phyloP scores from a whole-genome alignment of 2,113 vertebrate genomes.

The Sakesphorus luctuosus region DNA sequence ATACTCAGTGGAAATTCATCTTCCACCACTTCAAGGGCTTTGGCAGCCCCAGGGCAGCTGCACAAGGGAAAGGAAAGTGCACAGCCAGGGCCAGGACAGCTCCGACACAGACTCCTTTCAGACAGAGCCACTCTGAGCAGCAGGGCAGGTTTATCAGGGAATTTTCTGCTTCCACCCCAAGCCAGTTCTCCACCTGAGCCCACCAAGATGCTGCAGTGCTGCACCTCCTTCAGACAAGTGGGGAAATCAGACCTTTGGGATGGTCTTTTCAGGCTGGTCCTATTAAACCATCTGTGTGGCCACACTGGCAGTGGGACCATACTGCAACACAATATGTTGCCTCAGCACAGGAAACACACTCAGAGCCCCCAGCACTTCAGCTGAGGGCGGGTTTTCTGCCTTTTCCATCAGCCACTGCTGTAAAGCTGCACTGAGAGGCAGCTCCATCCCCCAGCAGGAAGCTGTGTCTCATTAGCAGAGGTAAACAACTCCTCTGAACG shows the following conservation, averaged over 20 bases:
- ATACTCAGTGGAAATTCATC: not conserved
- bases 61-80: not conserved
- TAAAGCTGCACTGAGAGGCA: not conserved
- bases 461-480: slow-evolving; percentile 56
- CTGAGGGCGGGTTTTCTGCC: not conserved
- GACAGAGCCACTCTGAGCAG: not conserved
- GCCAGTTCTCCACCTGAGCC: not conserved
- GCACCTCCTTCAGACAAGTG: not conserved
- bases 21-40: not conserved
- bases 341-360: not conserved
- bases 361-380: not conserved
- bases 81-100: accelerated
- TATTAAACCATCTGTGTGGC: slow-evolving; percentile 33
- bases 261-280: slow-evolving; percentile 4
- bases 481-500: slow-evolving; percentile 46
- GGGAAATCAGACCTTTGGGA: accelerated
- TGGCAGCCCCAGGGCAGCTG: not conserved
- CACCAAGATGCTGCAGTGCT: accelerated
- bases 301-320: not conserved
- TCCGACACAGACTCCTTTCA: not conserved
- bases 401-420: not conserved
- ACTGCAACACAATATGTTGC: slow-evolving; percentile 35
- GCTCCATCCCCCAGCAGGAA: slow-evolving; percentile 49
- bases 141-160: not conserved
- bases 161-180: not conserved